Evolutionary conservation across 1,140 invertebrate species (phyloP).

Genomic region (Atta texana): DNA sequence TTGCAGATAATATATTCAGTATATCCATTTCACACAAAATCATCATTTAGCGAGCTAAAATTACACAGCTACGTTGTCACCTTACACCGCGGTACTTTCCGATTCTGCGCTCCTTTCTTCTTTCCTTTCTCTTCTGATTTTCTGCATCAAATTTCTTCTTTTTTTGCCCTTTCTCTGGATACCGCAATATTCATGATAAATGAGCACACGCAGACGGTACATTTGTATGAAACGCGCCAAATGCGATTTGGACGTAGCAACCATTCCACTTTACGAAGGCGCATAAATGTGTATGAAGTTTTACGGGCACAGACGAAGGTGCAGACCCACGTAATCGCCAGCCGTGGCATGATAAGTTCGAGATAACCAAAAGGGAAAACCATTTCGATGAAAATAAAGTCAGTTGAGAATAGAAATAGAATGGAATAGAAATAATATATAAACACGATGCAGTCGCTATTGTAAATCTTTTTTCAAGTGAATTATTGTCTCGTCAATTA

Average conservation of each 20-base stretch:
- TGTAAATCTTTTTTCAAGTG: constrained; percentile 14
- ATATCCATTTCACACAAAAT: constrained; percentile 10
- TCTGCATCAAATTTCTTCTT: constrained; percentile 32
- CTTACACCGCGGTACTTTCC: background rate
- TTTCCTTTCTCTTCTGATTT: constrained; percentile 29
- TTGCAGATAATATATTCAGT: constrained; percentile 29
- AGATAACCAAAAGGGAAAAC: constrained; percentile 36
- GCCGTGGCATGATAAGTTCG: constrained; percentile 37
- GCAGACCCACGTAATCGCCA: constrained; percentile 50
- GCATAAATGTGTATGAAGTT: constrained; percentile 55
- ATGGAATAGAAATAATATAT: background rate
- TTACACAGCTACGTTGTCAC: background rate
- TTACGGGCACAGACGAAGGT: constrained; percentile 42
- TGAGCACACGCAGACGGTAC: constrained; percentile 68
- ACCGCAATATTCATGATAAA: constrained; percentile 77
- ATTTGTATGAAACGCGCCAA: constrained; percentile 60
- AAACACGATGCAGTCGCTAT: background rate
- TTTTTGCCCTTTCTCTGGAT: constrained; percentile 14
- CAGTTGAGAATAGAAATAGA: too few relatives aligned
- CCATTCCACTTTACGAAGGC: constrained; percentile 39
- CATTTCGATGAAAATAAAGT: constrained; percentile 59
- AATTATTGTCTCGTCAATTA: constrained; percentile 41
- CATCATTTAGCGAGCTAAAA: background rate
- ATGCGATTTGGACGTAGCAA: constrained; percentile 50
- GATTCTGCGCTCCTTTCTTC: constrained; percentile 6